A percentile compares a stretch with the other conserved stretches of the same genome.
Evolutionary conservation across 2,113 vertebrate species (phyloP).

Genomic region (Phocoena phocoena): DNA sequence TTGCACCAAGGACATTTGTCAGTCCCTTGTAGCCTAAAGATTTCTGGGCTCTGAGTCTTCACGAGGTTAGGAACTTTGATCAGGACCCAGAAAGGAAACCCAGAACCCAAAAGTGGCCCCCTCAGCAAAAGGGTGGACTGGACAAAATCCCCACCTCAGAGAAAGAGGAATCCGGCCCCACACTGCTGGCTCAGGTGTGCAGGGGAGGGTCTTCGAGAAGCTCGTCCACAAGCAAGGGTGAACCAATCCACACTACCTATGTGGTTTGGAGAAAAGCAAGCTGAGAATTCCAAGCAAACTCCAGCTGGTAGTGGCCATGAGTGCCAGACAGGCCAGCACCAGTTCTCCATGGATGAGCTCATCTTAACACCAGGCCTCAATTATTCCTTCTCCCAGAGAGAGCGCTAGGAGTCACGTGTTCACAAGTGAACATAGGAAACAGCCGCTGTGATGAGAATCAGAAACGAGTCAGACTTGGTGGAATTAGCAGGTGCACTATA

Average conservation of each 20-base stretch:
- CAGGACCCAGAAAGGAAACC: neutral
- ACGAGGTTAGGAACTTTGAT: neutral
- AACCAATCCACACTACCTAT: accelerated
- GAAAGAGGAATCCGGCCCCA: neutral
- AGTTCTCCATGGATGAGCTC: neutral
- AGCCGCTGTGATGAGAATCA: neutral
- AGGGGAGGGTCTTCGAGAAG: neutral
- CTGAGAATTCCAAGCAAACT: accelerated
- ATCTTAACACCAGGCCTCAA: neutral
- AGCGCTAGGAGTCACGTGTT: neutral
- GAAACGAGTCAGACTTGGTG: too few species aligned
- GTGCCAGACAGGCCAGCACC: neutral
- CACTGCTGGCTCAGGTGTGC: neutral
- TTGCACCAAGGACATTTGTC: accelerated
- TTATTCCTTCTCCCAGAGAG: too few species aligned
- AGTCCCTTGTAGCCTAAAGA: neutral
- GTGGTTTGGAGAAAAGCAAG: neutral
- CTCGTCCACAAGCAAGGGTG: too few species aligned
- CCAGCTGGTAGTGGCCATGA: neutral
- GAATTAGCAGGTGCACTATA: neutral
- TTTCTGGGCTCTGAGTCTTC: neutral
- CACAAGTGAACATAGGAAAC: accelerated
- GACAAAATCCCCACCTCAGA: neutral
- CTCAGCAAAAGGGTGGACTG: neutral
- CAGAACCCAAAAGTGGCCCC: neutral